Percentiles rank a stretch among this genome's conserved stretches.
phyloP scores from a whole-genome alignment of 2,888 invertebrate genomes.

The Epinotia demarniana region DNA sequence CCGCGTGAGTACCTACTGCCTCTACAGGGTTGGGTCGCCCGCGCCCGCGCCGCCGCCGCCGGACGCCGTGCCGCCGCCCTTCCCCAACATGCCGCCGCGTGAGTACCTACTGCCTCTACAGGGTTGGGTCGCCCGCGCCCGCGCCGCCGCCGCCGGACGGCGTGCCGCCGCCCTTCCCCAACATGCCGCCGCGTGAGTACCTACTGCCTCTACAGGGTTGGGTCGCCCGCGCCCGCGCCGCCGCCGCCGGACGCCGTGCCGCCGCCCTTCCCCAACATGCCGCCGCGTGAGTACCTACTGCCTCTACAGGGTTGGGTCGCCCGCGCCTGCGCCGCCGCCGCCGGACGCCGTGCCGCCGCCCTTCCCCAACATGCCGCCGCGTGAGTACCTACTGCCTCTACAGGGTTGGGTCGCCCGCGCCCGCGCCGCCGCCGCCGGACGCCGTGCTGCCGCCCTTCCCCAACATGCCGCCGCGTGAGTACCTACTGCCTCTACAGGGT shows the following conservation, averaged over 20 bases:
- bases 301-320: conserved; percentile 24
- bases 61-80: conserved; percentile 65
- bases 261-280: conserved; percentile 72
- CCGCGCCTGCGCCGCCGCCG: conserved; percentile 51
- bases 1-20: conserved; percentile 60
- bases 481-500: background rate
- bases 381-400: conserved; percentile 54
- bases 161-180: conserved; percentile 70
- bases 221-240: conserved; percentile 49
- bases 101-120: conserved; percentile 48
- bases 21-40: conserved; percentile 36
- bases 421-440: conserved; percentile 52
- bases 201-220: background rate
- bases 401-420: conserved; percentile 45
- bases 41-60: conserved; percentile 51
- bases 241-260: conserved; percentile 58
- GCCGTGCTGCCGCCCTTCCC: conserved; percentile 69
- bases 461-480: conserved; percentile 71
- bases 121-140: conserved; percentile 46
- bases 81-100: conserved; percentile 73
- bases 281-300: conserved; percentile 61
- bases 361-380: conserved; percentile 70
- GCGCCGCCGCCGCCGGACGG: conserved; percentile 52
- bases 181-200: conserved; percentile 70
- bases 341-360: conserved; percentile 63